A percentile compares a stretch with the other conserved stretches of the same genome.
phyloP scores from a whole-genome alignment of 2,888 invertebrate genomes.

The Erebia ligea region DNA sequence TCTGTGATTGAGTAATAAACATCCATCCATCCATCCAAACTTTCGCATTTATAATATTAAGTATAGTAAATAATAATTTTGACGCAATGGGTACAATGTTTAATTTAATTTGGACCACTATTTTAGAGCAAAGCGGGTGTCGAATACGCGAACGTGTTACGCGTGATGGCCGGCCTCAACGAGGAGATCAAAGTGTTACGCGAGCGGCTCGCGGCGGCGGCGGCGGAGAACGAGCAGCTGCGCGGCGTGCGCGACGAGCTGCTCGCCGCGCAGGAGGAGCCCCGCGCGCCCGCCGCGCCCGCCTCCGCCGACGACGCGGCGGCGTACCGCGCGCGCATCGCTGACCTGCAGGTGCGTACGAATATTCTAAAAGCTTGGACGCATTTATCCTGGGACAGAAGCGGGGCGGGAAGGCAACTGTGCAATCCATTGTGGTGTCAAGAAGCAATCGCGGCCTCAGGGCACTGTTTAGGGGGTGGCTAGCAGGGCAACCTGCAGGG shows the following conservation, averaged over 20 bases:
- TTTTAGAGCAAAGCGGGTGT: slow-evolving; percentile 66
- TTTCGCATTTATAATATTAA: too few species aligned
- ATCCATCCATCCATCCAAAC: too few species aligned
- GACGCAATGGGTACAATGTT: background rate
- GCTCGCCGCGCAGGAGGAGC: slow-evolving; percentile 61
- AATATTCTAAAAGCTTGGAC: too few species aligned
- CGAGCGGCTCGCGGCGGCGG: slow-evolving; percentile 57
- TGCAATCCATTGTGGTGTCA: too few species aligned
- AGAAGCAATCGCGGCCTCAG: too few species aligned
- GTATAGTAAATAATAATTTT: too few species aligned
- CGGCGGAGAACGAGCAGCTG: slow-evolving; percentile 66
- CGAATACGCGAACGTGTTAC: slow-evolving; percentile 74
- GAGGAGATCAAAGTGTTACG: slow-evolving; percentile 74
- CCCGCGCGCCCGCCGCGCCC: slow-evolving; percentile 28
- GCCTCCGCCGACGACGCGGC: slow-evolving; percentile 54
- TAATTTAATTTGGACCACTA: background rate
- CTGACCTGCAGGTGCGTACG: slow-evolving; percentile 65
- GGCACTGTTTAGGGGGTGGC: too few species aligned
- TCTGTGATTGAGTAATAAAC: too few species aligned
- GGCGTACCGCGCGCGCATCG: slow-evolving; percentile 57
- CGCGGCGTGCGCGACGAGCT: slow-evolving; percentile 69
- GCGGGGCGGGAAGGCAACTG: too few species aligned
- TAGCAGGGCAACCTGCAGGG: too few species aligned
- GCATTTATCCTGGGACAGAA: too few species aligned
- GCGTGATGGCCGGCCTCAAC: slow-evolving; percentile 76